phyloP scores from a whole-genome alignment of 1,140 invertebrate genomes.

The Telenomus remus region DNA sequence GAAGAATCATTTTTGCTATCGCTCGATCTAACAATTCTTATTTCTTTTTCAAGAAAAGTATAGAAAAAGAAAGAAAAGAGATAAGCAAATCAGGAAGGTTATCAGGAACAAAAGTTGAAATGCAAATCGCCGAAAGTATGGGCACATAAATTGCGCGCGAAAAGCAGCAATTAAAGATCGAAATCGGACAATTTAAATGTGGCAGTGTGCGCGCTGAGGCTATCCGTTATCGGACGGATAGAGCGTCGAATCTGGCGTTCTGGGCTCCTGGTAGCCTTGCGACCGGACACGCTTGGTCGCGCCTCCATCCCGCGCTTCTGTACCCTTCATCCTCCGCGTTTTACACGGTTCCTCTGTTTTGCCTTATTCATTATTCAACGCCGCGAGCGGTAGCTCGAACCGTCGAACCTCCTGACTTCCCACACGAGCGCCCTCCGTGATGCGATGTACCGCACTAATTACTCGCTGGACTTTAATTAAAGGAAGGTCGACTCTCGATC shows the following conservation, averaged over 20 bases:
- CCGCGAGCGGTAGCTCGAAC: slow-evolving; percentile 51
- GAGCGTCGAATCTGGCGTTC: slow-evolving; percentile 40
- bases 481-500: slow-evolving; percentile 37
- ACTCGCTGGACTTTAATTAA: slow-evolving; percentile 57
- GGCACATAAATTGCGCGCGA: slow-evolving; percentile 41
- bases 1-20: too few relatives aligned
- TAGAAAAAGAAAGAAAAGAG: too few relatives aligned
- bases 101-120: slow-evolving; percentile 17
- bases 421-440: slow-evolving; percentile 45
- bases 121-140: slow-evolving; percentile 15
- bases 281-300: slow-evolving; percentile 50
- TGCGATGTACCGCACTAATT: slow-evolving; percentile 49
- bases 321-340: slow-evolving; percentile 47
- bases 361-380: slow-evolving; percentile 55
- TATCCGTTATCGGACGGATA: slow-evolving; percentile 48
- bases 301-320: slow-evolving; percentile 45
- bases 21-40: too few relatives aligned
- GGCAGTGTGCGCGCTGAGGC: slow-evolving; percentile 24
- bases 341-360: slow-evolving; percentile 53
- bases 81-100: too few relatives aligned
- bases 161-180: slow-evolving; percentile 46
- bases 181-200: slow-evolving; percentile 36
- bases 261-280: slow-evolving; percentile 46
- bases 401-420: slow-evolving; percentile 44
- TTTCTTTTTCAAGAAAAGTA: too few relatives aligned